A percentile compares a stretch with the other conserved stretches of the same genome.
Evolutionary conservation across 2,797 vertebrate species (phyloP).

Genomic region (Poliocrania exsul): DNA sequence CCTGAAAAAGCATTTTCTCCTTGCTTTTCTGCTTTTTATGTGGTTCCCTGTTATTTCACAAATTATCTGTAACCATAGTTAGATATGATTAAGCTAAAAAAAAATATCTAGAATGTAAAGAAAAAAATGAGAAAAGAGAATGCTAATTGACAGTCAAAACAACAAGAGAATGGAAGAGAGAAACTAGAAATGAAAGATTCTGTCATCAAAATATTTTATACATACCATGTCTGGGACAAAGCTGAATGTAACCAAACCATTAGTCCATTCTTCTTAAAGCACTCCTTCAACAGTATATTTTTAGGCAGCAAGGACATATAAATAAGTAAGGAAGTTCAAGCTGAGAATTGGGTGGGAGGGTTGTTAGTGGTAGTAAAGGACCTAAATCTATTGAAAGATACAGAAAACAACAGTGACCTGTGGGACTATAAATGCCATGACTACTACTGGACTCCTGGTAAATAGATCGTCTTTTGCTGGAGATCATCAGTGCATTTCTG

Average conservation of each 20-base stretch:
- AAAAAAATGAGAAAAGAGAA: constrained; percentile 8
- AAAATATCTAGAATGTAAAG: constrained; percentile 20
- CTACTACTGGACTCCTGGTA: background rate
- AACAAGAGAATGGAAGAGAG: constrained; percentile 43
- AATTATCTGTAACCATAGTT: constrained; percentile 20
- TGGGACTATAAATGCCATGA: background rate
- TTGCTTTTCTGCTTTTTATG: constrained; percentile 17
- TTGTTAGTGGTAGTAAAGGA: background rate
- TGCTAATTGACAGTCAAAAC: background rate
- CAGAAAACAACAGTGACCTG: background rate
- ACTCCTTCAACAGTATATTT: constrained; percentile 26
- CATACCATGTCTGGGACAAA: background rate
- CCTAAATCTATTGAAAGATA: constrained; percentile 10
- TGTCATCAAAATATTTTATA: constrained; percentile 35
- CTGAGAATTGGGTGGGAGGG: background rate
- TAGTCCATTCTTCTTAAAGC: background rate
- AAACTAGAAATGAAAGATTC: constrained; percentile 37
- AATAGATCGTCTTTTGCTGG: background rate
- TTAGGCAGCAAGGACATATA: background rate
- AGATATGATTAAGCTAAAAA: constrained; percentile 36
- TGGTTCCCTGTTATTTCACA: constrained; percentile 37
- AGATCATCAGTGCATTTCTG: background rate
- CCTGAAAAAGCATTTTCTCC: constrained; percentile 8
- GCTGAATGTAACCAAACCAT: background rate
- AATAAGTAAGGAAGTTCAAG: constrained; percentile 35